Conservation (phyloP, 2,113 vertebrate species). For the Daphoenositta chrysoptera region DNA sequence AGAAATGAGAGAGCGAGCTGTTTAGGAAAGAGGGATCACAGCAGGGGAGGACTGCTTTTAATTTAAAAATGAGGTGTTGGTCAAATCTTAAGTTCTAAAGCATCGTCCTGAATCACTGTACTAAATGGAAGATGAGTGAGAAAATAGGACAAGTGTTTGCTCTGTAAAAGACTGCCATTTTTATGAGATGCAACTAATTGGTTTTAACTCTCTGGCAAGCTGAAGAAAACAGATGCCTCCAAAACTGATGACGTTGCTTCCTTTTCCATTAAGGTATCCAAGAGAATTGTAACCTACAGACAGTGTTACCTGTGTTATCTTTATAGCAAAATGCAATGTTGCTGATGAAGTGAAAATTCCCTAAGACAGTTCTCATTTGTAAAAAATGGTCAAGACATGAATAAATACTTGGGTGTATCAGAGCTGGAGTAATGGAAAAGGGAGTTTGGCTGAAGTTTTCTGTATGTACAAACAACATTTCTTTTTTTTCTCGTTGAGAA, state of each 20-base stretch:
- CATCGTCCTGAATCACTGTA: neutral
- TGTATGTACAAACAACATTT: neutral
- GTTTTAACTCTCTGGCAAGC: neutral
- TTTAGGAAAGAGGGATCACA: neutral
- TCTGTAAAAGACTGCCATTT: neutral
- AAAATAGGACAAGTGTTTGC: neutral
- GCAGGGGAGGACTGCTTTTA: fast-evolving
- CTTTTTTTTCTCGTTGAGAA: neutral
- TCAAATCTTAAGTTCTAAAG: neutral
- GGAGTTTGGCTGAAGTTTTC: neutral
- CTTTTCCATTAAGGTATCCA: neutral
- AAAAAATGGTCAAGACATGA: neutral
- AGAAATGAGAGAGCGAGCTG: neutral
- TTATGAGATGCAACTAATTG: neutral
- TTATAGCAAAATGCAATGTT: neutral
- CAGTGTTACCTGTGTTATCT: neutral
- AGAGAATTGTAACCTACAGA: neutral
- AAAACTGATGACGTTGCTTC: neutral
- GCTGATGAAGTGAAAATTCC: neutral
- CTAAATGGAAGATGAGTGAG: neutral
- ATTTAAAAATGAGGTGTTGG: neutral
- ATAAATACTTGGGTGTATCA: neutral
- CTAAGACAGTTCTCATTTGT: neutral
- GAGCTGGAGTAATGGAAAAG: neutral
- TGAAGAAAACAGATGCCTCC: neutral